These are phyloP conservation scores for Sebastes steindachneri DNA, from an alignment of 2,797 vertebrate genomes.

Conservation along the genomic window DNA sequence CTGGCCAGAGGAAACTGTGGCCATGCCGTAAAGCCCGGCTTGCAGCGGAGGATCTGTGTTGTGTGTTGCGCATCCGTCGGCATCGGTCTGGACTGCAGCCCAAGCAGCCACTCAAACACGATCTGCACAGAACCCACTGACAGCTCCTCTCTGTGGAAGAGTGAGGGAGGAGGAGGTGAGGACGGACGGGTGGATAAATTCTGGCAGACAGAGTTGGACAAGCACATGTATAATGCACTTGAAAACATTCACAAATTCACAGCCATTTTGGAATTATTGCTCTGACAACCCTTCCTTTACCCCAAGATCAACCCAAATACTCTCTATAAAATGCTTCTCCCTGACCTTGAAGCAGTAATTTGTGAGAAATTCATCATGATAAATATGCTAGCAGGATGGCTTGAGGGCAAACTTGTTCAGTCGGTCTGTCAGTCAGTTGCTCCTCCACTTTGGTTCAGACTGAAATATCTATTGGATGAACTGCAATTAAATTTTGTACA, in stretches of 20 bases:
- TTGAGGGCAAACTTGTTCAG: neutral
- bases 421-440: neutral
- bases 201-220: slow-evolving; percentile 35
- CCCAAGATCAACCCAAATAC: neutral
- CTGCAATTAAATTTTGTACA: neutral
- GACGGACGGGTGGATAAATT: slow-evolving; percentile 32
- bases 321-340: neutral
- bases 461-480: neutral
- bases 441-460: neutral
- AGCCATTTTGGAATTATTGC: neutral
- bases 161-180: slow-evolving; percentile 42
- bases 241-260: slow-evolving; percentile 15
- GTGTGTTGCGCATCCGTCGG: slow-evolving; percentile 42
- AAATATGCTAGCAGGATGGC: neutral
- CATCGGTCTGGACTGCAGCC: slow-evolving; percentile 62
- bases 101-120: slow-evolving; percentile 44
- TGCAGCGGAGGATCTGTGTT: slow-evolving; percentile 23
- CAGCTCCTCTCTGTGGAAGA: slow-evolving; percentile 58
- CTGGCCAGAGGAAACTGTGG: slow-evolving; percentile 65
- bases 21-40: slow-evolving; percentile 37
- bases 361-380: neutral
- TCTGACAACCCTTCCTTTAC: neutral
- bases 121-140: slow-evolving; percentile 48
- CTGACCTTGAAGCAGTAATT: neutral
- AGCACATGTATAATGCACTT: neutral